Evolutionary conservation across 2,113 vertebrate genomes (phyloP).

Genomic region (Otolemur garnettii): DNA sequence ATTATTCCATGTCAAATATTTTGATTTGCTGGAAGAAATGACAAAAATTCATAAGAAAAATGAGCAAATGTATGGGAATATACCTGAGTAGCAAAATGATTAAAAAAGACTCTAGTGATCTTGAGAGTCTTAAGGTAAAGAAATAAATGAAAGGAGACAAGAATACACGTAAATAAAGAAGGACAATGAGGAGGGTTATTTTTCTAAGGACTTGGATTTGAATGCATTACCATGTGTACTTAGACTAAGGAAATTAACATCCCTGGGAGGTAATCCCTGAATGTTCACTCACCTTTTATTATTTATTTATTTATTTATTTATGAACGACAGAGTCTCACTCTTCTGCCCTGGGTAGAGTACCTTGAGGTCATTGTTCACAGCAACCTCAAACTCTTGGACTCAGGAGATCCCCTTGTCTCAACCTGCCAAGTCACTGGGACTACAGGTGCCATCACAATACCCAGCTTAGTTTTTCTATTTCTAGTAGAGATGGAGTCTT

Average conservation of each 20-base stretch:
- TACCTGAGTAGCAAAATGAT: slow-evolving; percentile 69
- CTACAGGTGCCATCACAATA: no score
- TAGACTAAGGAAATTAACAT: neutral
- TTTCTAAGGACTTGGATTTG: neutral
- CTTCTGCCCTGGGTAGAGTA: no score
- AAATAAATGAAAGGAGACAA: neutral
- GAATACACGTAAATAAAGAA: slow-evolving; percentile 37
- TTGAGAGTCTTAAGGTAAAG: slow-evolving; percentile 59
- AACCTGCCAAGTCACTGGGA: no score
- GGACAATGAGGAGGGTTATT: neutral
- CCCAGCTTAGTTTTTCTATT: no score
- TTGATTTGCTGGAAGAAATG: slow-evolving; percentile 84
- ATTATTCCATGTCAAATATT: slow-evolving; percentile 81
- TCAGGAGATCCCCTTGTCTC: no score
- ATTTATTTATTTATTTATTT: no score
- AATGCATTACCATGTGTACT: neutral
- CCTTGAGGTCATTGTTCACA: no score
- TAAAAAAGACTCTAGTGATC: neutral
- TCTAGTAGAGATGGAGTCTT: no score
- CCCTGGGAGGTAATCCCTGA: neutral
- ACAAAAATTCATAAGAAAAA: slow-evolving; percentile 69
- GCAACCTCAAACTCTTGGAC: no score
- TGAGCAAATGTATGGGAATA: slow-evolving; percentile 61
- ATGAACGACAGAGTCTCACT: no score
- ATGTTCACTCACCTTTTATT: slow-evolving; percentile 24